Evolutionary conservation across 2,113 vertebrate species (phyloP).

Genomic region (Barbus barbus): DNA sequence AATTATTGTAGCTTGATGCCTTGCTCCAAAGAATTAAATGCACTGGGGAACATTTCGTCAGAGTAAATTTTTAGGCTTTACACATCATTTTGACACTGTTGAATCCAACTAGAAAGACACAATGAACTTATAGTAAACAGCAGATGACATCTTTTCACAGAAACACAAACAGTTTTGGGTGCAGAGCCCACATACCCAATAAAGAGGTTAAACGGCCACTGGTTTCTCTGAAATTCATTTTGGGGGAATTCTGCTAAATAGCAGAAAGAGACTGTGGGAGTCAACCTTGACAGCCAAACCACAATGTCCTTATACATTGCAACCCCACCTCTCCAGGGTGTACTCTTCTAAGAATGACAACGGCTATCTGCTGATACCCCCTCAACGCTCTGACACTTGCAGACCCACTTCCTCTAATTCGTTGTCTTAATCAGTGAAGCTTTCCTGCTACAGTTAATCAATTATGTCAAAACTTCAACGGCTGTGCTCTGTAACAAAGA

Average conservation of each 20-base stretch:
- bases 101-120: neutral
- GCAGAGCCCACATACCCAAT: constrained; percentile 43
- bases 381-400: constrained; percentile 36
- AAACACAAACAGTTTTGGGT: constrained; percentile 23
- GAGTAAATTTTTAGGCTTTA: neutral
- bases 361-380: constrained; percentile 64
- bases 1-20: neutral
- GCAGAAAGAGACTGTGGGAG: constrained; percentile 29
- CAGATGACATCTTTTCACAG: constrained; percentile 15
- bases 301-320: constrained; percentile 71
- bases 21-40: neutral
- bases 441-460: constrained; percentile 70
- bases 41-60: neutral
- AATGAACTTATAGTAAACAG: neutral
- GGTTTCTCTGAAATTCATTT: constrained; percentile 27
- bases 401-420: constrained; percentile 74
- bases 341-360: constrained; percentile 81
- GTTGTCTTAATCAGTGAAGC: constrained; percentile 73
- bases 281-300: constrained; percentile 59
- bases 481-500: constrained; percentile 60
- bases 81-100: neutral
- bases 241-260: constrained; percentile 3
- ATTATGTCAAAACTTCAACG: constrained; percentile 75
- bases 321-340: constrained; percentile 62
- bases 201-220: constrained; percentile 48